phyloP scores from a whole-genome alignment of 2,888 invertebrate species.

The Microplitis deprimator region DNA sequence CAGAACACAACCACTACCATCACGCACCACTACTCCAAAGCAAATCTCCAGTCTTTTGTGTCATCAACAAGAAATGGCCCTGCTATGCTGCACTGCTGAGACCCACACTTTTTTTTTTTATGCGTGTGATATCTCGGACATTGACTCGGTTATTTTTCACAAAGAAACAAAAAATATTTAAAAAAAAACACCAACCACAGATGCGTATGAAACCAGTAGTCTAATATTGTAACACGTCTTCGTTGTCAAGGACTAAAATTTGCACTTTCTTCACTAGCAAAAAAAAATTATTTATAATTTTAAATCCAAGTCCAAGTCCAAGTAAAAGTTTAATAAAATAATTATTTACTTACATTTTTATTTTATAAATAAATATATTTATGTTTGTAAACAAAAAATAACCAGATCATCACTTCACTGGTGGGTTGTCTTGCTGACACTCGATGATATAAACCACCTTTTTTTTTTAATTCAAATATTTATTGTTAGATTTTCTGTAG shows the following conservation, averaged over 20 bases:
- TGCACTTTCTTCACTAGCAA: neutral
- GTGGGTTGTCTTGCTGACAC: too few species aligned
- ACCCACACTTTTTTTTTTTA: neutral
- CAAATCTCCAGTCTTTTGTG: neutral
- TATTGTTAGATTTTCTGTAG: too few species aligned
- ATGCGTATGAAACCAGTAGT: neutral
- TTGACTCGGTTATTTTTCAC: neutral
- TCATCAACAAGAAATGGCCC: neutral
- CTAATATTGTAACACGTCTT: neutral
- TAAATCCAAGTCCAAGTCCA: neutral
- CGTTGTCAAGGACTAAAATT: neutral
- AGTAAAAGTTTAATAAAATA: too few species aligned
- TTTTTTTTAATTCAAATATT: too few species aligned
- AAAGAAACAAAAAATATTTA: neutral
- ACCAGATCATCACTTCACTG: too few species aligned
- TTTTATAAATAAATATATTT: too few species aligned
- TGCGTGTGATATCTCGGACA: neutral
- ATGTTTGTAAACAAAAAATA: too few species aligned
- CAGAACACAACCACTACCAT: neutral
- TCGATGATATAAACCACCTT: too few species aligned
- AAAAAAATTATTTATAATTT: neutral
- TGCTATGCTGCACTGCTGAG: neutral
- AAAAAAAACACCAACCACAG: neutral
- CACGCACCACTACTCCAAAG: neutral
- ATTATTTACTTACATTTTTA: too few species aligned